Percentiles rank a stretch among this genome's conserved stretches.
Evolutionary conservation across 2,113 vertebrate genomes (phyloP).

Genomic region (Cavia aperea): DNA sequence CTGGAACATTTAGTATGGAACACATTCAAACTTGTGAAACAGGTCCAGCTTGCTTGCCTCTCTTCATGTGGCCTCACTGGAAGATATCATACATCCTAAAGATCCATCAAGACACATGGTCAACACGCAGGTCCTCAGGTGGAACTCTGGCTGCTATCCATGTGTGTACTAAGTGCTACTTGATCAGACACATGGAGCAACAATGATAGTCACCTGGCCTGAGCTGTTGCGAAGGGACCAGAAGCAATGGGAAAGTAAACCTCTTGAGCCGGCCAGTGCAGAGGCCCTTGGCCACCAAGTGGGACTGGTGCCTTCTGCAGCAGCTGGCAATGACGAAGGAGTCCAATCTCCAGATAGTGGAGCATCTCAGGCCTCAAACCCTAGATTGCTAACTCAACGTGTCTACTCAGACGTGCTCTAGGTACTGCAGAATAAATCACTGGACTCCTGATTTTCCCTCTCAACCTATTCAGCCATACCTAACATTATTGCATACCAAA

Average conservation of each 20-base stretch:
- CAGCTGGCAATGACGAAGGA: neutral
- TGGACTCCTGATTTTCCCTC: neutral
- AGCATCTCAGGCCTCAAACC: neutral
- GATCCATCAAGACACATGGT: neutral
- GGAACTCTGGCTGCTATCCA: conserved; percentile 64
- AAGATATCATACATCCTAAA: neutral
- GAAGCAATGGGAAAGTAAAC: conserved; percentile 47
- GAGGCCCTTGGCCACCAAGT: neutral
- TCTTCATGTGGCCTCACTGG: neutral
- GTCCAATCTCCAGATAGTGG: neutral
- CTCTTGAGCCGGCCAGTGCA: neutral
- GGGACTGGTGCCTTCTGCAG: neutral
- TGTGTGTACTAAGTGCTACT: conserved; percentile 59
- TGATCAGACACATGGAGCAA: conserved; percentile 26
- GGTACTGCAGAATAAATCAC: neutral
- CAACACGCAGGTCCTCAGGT: conserved; percentile 33
- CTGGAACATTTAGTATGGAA: neutral
- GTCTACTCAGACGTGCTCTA: neutral
- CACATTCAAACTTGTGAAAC: neutral
- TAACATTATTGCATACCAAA: neutral
- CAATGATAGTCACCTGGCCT: conserved; percentile 58
- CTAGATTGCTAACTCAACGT: neutral
- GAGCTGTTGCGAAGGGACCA: conserved; percentile 45
- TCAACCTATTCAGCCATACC: neutral
- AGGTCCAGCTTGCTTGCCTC: neutral